These are phyloP conservation scores for Chamaea fasciata DNA, from an alignment of 2,113 vertebrate genomes.

Conservation along the genomic window DNA sequence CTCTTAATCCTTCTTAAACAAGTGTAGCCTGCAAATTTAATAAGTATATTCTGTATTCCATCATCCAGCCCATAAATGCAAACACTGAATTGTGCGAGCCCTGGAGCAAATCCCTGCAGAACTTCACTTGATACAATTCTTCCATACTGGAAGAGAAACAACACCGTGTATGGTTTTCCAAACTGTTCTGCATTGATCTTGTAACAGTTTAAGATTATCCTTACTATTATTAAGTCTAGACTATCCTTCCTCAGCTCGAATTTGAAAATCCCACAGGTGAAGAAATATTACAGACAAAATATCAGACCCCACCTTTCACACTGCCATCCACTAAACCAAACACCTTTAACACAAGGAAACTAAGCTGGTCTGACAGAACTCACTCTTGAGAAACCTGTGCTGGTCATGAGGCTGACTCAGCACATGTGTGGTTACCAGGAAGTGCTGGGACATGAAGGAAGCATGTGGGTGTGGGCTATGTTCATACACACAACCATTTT, in stretches of 20 bases:
- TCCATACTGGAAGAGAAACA: not conserved
- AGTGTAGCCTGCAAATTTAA: not conserved
- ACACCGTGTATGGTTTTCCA: not conserved
- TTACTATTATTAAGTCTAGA: not conserved
- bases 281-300: not conserved
- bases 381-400: not conserved
- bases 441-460: not conserved
- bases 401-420: not conserved
- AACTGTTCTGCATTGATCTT: not conserved
- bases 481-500: not conserved
- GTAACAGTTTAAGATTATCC: not conserved
- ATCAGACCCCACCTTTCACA: not conserved
- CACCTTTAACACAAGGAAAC: not conserved
- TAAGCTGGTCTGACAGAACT: not conserved
- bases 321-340: not conserved
- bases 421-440: rapidly evolving
- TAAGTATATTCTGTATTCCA: constrained; percentile 22
- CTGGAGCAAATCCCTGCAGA: not conserved
- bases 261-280: not conserved
- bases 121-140: not conserved
- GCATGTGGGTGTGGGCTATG: not conserved
- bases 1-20: not conserved
- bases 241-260: not conserved
- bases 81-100: not conserved
- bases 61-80: not conserved